Base-by-base conservation (phyloP, 2,113 vertebrate genomes). In the Himantopus leucocephalus region DNA sequence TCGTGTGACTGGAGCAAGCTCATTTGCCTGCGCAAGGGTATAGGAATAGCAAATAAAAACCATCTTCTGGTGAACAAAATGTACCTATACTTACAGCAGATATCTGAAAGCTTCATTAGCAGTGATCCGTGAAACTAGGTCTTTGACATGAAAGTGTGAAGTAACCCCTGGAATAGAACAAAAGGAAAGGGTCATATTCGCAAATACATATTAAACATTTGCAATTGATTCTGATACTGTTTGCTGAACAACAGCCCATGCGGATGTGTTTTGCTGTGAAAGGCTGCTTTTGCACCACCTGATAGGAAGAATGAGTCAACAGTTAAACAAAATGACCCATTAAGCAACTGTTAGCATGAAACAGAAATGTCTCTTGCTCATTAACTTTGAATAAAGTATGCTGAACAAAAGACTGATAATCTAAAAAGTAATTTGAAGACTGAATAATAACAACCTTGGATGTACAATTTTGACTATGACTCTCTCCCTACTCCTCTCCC, bases 301-400 rank as follows among this genome's bases (percentile, higher is more conserved):
- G 39, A 95, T 43, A 89, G 85, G 62, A 96, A 96, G 77, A 95
- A 89, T 37, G 45, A 97, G 53, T 85, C 79, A 86, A 88, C 74
- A 88, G 70, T 76, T 68, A 73, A 94, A 96, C 10, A 91, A 92
- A 81, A 79, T 50, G 8, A 87, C 50, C 47, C 9, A 86, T 60
- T 76, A 83, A 87, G 62, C 64, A 89, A 78, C 29, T 68, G 34
- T 41, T 75, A 30, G 5, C 20, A 62, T 47, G 75, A 73, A 45
- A 84, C 19, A 70, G 34, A 82, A 92, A 55, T 8, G 14, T 30
- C 34, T 92, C 62, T 85, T 84, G 37, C 37, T 96, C 52, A 27
- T 19, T 88, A 48, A 52, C 19, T 89, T 79, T 72, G 39, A 91
- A 74, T 41, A 83, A 88, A 59, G 10, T 12, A 80, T 29, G 22